Conservation (phyloP, 1,140 invertebrate species). For the Panulirus ornatus region DNA sequence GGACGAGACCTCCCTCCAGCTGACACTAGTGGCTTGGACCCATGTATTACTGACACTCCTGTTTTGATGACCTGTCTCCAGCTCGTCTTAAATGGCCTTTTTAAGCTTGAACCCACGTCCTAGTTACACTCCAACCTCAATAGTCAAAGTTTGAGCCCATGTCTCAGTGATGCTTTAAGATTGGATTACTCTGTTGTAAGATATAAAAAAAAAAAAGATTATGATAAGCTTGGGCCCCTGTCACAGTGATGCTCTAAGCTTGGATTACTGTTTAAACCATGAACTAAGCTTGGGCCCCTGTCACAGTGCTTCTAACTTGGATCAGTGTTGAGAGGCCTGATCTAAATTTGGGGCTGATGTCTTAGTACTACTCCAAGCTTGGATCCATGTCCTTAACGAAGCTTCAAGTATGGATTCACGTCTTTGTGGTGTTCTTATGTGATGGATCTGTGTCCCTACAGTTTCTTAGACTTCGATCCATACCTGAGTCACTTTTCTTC, state of each 20-base stretch:
- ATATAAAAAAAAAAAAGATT: too few species aligned
- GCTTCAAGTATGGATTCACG: not conserved
- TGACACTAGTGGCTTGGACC: constrained; percentile 47
- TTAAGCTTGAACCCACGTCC: not conserved
- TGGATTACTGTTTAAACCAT: too few species aligned
- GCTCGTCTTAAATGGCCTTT: too few species aligned
- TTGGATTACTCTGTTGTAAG: too few species aligned
- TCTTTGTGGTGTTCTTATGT: not conserved
- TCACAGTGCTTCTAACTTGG: not conserved
- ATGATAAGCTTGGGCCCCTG: too few species aligned
- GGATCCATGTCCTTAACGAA: not conserved
- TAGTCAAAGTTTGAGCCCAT: too few species aligned
- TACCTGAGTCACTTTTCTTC: not conserved
- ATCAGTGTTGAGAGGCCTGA: not conserved
- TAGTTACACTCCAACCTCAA: not conserved
- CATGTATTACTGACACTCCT: not conserved
- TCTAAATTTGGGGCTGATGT: not conserved
- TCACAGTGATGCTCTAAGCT: too few species aligned
- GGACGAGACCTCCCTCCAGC: constrained; percentile 58
- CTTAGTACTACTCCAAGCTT: not conserved
- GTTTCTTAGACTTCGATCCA: not conserved
- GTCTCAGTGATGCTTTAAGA: too few species aligned
- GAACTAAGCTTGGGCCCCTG: too few species aligned
- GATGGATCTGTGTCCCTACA: not conserved
- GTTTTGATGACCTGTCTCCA: too few species aligned